Base-by-base conservation (phyloP, 2,888 invertebrate species). In the Pheosia tremula region DNA sequence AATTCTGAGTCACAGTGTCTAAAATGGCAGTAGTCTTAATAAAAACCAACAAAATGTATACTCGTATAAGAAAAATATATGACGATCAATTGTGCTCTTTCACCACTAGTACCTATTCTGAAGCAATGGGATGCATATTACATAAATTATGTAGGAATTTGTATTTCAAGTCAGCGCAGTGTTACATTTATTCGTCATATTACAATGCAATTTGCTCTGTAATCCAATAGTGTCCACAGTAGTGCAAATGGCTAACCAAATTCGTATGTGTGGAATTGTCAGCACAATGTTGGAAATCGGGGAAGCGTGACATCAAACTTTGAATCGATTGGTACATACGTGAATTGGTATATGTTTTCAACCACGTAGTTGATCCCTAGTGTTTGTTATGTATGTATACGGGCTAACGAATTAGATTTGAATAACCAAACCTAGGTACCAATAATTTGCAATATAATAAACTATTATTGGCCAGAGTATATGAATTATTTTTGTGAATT, bases 271-370 rank as follows among this genome's bases (percentile, higher is more conserved):
- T 66, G 55, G 68, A 61, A 75, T 64, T 67, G 68, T 63, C 64
- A 70, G 61, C 60, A 64, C 50, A 73, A 80, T 75, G 74, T 71
- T 69, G 71, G 74, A 68, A 75, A 74, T 77, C 69, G 66, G 61
- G 69, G 68, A 69, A 75, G 56, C 74, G 68, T 73, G 68, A 66
- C 68, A 63, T 59, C 64, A 63, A 70, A 67, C 68, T 74, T 63
- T 69, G 71, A 66, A 60, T 58, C 56, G 59, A 55, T 66, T 66
- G 62, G 69, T 66, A 75, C 69, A 70, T 71, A 68, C 68, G 62
- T 69, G 55, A 64, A 61, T 66, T 69, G 75, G 68, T 66, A 63
- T 72, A 70, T 53, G 71, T 52, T 8, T 53, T 53, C 53, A 53
- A 37, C 37, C 37, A 53, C 11, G 53, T 10, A 24, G 53, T 53